These are phyloP conservation scores for Embiotoca jacksoni DNA, from an alignment of 2,113 vertebrate genomes.

Conservation along the genomic window DNA sequence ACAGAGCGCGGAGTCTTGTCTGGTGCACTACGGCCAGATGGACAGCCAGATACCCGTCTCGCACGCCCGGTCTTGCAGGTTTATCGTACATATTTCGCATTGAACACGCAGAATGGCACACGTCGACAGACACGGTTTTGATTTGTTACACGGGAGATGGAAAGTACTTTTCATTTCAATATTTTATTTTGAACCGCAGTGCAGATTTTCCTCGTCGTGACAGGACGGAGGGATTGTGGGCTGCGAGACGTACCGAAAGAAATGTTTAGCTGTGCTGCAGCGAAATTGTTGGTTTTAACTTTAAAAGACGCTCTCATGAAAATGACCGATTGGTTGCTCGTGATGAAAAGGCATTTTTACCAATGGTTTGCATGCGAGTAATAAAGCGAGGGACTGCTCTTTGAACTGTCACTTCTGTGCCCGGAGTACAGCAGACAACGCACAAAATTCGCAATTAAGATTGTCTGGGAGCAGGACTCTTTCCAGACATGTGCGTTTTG, in stretches of 20 bases:
- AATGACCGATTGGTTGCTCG: conserved; percentile 57
- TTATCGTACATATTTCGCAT: background rate
- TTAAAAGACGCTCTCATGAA: conserved; percentile 67
- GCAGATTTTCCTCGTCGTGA: conserved; percentile 34
- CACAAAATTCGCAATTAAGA: conserved; percentile 69
- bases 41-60: conserved; percentile 28
- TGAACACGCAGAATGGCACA: no score
- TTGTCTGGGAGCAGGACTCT: conserved; percentile 62
- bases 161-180: conserved; percentile 1
- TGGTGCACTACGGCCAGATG: conserved; percentile 19
- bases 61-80: background rate
- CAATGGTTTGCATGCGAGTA: conserved; percentile 55
- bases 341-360: conserved; percentile 63
- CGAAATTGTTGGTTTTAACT: conserved; percentile 54
- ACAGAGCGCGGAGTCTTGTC: conserved; percentile 18
- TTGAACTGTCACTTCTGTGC: conserved; percentile 74
- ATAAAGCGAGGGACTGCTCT: conserved; percentile 51
- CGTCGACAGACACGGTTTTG: no score
- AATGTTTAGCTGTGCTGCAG: conserved; percentile 26
- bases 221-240: conserved; percentile 31
- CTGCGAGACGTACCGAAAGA: conserved; percentile 17
- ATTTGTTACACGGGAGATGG: background rate
- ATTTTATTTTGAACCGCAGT: conserved; percentile 25
- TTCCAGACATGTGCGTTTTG: conserved; percentile 72
- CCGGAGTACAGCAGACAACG: conserved; percentile 50